Conservation (phyloP, 2,113 vertebrate genomes). For the Carlito syrichta region DNA sequence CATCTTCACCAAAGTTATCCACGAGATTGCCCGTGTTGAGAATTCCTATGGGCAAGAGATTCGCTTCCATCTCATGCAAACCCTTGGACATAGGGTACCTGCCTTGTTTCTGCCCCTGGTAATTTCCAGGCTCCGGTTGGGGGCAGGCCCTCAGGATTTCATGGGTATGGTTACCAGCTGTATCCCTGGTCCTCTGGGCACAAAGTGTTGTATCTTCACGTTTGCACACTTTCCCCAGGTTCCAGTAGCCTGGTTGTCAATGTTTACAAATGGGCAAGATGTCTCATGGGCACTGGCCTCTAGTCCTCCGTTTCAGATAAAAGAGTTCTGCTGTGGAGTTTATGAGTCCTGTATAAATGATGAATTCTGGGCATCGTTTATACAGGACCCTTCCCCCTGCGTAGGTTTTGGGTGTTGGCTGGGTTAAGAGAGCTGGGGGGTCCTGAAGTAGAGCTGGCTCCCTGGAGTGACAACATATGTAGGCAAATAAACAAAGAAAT, state of each 20-base stretch:
- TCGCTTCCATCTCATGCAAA: slow-evolving; percentile 66
- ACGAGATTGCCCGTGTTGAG: slow-evolving; percentile 74
- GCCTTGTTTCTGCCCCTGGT: not conserved
- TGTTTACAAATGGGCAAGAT: slow-evolving; percentile 69
- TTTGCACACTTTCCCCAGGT: slow-evolving; percentile 62
- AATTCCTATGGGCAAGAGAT: slow-evolving; percentile 64
- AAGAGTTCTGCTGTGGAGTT: slow-evolving; percentile 18
- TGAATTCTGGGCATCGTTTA: slow-evolving; percentile 35
- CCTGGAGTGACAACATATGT: slow-evolving; percentile 37
- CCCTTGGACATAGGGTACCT: not conserved
- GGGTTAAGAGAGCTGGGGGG: not conserved
- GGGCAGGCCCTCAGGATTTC: slow-evolving; percentile 24
- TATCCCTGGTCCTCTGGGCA: slow-evolving; percentile 23
- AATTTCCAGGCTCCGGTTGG: not conserved
- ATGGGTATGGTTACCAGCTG: slow-evolving; percentile 37
- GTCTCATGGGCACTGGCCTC: slow-evolving; percentile 36
- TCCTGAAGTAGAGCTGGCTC: slow-evolving; percentile 32
- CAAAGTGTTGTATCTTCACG: slow-evolving; percentile 41
- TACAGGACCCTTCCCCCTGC: slow-evolving; percentile 31
- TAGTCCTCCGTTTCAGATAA: slow-evolving; percentile 43
- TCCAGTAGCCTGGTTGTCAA: slow-evolving; percentile 42
- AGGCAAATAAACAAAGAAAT: slow-evolving; percentile 70
- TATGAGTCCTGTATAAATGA: too few relatives aligned
- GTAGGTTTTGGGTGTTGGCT: slow-evolving; percentile 35
- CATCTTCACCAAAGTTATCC: slow-evolving; percentile 75